Conservation (phyloP, 2,888 invertebrate species). For the Julus scandinavius region DNA sequence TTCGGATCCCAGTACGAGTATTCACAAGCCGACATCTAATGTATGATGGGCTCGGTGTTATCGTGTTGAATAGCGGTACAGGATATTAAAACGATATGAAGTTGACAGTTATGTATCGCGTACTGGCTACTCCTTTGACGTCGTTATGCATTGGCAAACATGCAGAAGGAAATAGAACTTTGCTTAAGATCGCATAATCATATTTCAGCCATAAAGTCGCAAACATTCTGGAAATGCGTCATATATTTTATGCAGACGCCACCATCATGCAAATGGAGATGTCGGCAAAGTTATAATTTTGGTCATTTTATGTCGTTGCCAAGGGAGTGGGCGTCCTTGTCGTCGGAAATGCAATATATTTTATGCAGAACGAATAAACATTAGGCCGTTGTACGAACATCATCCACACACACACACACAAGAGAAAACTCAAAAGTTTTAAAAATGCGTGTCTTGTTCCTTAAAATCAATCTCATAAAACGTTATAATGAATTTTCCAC, state of each 20-base stretch:
- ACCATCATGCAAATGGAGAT: constrained; percentile 40
- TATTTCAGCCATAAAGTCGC: constrained; percentile 30
- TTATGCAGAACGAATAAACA: background rate
- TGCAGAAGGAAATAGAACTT: background rate
- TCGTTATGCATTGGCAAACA: background rate
- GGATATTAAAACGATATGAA: constrained; percentile 45
- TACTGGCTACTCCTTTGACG: constrained; percentile 19
- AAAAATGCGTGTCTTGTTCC: background rate
- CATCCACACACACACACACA: background rate
- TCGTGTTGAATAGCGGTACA: constrained; percentile 43
- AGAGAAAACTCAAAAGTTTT: background rate
- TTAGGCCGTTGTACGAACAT: background rate
- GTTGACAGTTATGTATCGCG: constrained; percentile 45
- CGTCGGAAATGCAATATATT: background rate
- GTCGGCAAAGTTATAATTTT: constrained; percentile 21
- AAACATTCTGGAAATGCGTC: constrained; percentile 28
- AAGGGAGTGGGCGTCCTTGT: background rate
- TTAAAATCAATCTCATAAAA: background rate
- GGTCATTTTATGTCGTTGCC: background rate
- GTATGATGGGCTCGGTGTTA: constrained; percentile 23
- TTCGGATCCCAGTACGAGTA: constrained; percentile 12
- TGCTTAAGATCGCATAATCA: constrained; percentile 43
- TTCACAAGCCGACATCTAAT: background rate
- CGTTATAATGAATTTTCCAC: background rate
- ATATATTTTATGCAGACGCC: constrained; percentile 29